A percentile compares a stretch with the other conserved stretches of the same genome.
phyloP scores from a whole-genome alignment of 2,888 invertebrate genomes.

The Zeuzera pyrina region DNA sequence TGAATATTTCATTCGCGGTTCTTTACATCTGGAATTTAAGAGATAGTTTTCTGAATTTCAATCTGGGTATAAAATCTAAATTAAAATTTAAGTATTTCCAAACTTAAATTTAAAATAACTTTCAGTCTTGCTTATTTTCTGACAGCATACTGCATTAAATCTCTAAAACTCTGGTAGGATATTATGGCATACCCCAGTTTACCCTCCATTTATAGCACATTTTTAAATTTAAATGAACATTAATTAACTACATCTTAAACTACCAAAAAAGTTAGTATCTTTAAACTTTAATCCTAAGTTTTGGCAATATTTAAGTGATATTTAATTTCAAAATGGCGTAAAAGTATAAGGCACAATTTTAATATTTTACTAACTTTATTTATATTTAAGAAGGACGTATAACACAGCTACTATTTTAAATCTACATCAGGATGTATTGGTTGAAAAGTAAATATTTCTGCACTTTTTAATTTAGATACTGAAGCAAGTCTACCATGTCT shows the following conservation, averaged over 20 bases:
- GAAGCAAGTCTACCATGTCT: too few relatives aligned
- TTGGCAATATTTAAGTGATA: constrained; percentile 62
- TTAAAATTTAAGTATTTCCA: too few relatives aligned
- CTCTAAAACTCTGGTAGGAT: too few relatives aligned
- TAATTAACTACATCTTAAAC: constrained; percentile 7
- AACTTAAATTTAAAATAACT: too few relatives aligned
- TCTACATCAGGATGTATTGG: constrained; percentile 16
- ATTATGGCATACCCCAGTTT: too few relatives aligned
- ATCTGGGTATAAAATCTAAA: too few relatives aligned
- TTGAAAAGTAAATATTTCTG: constrained; percentile 23
- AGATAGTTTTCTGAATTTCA: too few relatives aligned
- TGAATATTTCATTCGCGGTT: too few relatives aligned
- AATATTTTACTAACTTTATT: constrained; percentile 49
- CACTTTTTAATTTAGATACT: constrained; percentile 27
- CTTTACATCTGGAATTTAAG: too few relatives aligned
- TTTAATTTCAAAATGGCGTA: constrained; percentile 62
- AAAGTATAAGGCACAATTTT: constrained; percentile 70
- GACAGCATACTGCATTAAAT: too few relatives aligned
- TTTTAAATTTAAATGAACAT: constrained; percentile 1
- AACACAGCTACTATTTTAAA: constrained; percentile 40
- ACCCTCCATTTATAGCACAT: too few relatives aligned
- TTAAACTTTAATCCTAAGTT: constrained; percentile 24
- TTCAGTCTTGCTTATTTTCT: too few relatives aligned
- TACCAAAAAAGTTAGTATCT: constrained; percentile 31
- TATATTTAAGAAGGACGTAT: constrained; percentile 54